phyloP scores from a whole-genome alignment of 2,797 vertebrate species.

The Garrulus glandarius region DNA sequence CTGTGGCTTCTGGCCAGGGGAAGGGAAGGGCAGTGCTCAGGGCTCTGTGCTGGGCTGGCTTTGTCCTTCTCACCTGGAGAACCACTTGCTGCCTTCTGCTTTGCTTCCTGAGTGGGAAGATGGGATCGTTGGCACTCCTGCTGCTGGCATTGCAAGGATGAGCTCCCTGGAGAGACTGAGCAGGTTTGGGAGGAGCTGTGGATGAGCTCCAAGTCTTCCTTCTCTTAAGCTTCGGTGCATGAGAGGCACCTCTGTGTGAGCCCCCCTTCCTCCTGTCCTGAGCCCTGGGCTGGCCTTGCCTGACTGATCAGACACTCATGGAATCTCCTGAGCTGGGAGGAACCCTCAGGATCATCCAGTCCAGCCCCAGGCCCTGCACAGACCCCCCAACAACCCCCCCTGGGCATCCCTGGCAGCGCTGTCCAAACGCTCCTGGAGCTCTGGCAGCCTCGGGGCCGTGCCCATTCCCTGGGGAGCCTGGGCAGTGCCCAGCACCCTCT shows the following conservation, averaged over 20 bases:
- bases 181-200: not conserved
- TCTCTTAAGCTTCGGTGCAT: accelerated
- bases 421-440: accelerated
- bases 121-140: not conserved
- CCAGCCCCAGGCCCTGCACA: accelerated
- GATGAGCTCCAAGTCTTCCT: not conserved
- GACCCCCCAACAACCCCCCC: not conserved
- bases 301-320: not conserved
- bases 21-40: not conserved
- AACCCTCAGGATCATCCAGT: accelerated
- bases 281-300: not conserved
- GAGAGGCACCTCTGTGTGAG: not conserved
- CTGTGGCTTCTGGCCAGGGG: not conserved
- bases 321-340: accelerated
- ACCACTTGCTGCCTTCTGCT: not conserved
- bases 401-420: accelerated
- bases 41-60: not conserved
- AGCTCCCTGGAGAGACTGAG: not conserved
- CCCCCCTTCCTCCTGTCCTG: accelerated
- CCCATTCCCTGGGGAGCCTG: not conserved
- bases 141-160: not conserved
- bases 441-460: not conserved
- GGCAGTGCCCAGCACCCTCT: not conserved
- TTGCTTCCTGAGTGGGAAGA: not conserved
- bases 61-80: not conserved